phyloP scores from a whole-genome alignment of 2,888 invertebrate species.

The Nomada ferruginata region DNA sequence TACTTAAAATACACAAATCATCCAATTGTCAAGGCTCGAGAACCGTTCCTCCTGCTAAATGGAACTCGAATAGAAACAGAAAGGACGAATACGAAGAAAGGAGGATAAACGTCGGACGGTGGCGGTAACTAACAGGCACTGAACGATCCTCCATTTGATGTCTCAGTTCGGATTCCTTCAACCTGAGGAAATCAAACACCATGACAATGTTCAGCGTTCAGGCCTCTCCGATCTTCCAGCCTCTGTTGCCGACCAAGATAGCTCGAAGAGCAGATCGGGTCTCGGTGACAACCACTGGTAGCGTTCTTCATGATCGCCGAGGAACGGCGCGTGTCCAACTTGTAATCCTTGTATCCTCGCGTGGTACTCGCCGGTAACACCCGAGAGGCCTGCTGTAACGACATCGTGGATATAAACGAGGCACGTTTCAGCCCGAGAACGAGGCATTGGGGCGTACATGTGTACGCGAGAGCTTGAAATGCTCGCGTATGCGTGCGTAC shows the following conservation, averaged over 20 bases:
- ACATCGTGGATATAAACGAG: slow-evolving; percentile 54
- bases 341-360: slow-evolving; percentile 45
- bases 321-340: slow-evolving; percentile 52
- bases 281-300: slow-evolving; percentile 6
- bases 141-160: slow-evolving; percentile 2
- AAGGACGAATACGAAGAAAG: not conserved
- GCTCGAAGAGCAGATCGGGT: not conserved
- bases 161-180: slow-evolving; percentile 1
- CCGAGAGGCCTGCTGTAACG: slow-evolving; percentile 32
- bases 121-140: slow-evolving; percentile 1
- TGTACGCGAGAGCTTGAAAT: slow-evolving; percentile 33
- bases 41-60: not conserved
- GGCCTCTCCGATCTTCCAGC: no score
- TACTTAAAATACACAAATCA: slow-evolving; percentile 27
- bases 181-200: not conserved
- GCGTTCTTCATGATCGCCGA: slow-evolving; percentile 7
- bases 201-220: no score
- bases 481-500: slow-evolving; percentile 30
- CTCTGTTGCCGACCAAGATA: not conserved
- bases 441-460: slow-evolving; percentile 36
- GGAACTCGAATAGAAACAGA: not conserved
- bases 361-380: slow-evolving; percentile 34
- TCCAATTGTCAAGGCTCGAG: not conserved
- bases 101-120: slow-evolving; percentile 6
- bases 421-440: slow-evolving; percentile 46